Conservation (phyloP, 2,888 invertebrate genomes). For the Tillus elongatus region DNA sequence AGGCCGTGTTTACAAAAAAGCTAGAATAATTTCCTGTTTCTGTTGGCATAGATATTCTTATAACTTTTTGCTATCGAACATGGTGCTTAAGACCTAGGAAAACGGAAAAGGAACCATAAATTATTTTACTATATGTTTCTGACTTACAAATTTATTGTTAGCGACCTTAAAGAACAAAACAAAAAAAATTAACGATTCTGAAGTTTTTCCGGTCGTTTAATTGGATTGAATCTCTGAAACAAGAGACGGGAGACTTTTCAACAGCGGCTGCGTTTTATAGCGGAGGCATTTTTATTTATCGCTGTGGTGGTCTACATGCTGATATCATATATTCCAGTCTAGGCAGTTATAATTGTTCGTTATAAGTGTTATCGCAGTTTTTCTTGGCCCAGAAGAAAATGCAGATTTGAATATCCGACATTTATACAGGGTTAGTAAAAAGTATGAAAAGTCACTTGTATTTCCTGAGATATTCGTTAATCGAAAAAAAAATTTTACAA, state of each 20-base stretch:
- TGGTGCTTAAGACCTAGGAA: background rate
- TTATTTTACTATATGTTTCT: constrained; percentile 36
- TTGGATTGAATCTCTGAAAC: constrained; percentile 40
- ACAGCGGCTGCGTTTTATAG: constrained; percentile 40
- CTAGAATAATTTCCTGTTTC: background rate
- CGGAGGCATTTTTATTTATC: constrained; percentile 29
- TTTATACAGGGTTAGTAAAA: too few species aligned
- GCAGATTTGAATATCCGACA: too few species aligned
- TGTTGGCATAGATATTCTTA: background rate
- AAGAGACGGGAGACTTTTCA: constrained; percentile 29
- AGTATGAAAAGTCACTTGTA: too few species aligned
- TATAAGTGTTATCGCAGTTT: too few species aligned
- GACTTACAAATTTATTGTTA: constrained; percentile 39
- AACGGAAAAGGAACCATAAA: constrained; percentile 24
- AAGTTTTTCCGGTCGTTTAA: constrained; percentile 42
- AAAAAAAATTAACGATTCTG: constrained; percentile 41
- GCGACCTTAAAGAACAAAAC: constrained; percentile 27
- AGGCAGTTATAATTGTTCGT: constrained; percentile 9
- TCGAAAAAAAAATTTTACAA: too few species aligned
- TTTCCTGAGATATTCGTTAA: too few species aligned
- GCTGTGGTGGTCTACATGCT: constrained; percentile 7
- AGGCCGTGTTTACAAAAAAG: background rate
- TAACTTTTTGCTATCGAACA: background rate
- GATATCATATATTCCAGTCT: background rate
- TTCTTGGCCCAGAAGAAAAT: too few species aligned